phyloP scores from a whole-genome alignment of 2,888 invertebrate species.

The Oxycera nigricornis region DNA sequence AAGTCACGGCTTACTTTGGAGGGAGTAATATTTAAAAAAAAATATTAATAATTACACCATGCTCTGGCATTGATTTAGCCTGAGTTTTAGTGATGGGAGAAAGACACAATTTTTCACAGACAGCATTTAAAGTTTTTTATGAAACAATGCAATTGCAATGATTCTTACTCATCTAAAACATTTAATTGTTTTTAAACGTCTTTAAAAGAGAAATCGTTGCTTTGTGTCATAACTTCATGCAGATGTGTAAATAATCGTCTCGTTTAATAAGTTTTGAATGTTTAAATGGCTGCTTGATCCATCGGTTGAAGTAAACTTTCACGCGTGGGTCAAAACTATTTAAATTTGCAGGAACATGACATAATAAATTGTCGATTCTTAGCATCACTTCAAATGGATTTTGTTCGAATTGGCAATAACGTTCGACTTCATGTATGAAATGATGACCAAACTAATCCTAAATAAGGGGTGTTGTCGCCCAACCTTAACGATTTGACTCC shows the following conservation, averaged over 20 bases:
- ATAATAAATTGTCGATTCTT: constrained; percentile 47
- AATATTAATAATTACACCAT: too few species aligned
- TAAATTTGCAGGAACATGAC: constrained; percentile 43
- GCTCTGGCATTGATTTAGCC: too few species aligned
- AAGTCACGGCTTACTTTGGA: too few species aligned
- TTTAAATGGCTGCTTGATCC: constrained; percentile 14
- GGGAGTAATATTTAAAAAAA: too few species aligned
- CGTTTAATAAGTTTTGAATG: constrained; percentile 17
- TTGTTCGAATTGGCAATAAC: constrained; percentile 35
- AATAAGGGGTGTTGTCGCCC: constrained; percentile 47
- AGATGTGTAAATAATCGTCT: not conserved
- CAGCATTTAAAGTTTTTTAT: constrained; percentile 14
- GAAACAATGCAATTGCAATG: not conserved
- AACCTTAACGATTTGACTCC: constrained; percentile 41
- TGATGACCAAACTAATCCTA: constrained; percentile 45
- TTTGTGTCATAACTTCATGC: not conserved
- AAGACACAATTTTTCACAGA: not conserved
- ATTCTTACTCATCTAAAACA: not conserved
- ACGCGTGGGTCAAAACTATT: constrained; percentile 39
- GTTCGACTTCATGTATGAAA: constrained; percentile 44
- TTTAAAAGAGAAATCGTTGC: not conserved
- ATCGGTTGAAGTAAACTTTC: constrained; percentile 28
- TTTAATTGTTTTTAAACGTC: not conserved
- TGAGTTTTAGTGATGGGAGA: too few species aligned
- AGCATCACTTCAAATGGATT: constrained; percentile 43